Evolutionary conservation across 1,140 invertebrate genomes (phyloP).

Genomic region (Nilaparvata lugens): DNA sequence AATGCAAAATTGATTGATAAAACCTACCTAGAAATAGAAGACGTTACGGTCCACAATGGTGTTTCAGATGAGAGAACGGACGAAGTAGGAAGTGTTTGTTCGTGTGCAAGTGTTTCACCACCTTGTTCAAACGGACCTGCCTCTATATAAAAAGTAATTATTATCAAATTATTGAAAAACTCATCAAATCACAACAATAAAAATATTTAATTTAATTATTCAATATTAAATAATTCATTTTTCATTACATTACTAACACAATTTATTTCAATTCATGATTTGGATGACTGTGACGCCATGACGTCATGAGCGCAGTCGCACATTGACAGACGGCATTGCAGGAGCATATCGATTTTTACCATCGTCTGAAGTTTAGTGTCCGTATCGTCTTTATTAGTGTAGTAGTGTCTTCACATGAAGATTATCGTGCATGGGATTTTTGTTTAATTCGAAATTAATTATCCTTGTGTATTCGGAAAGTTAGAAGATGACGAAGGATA

Average conservation of each 20-base stretch:
- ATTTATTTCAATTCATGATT: too few species aligned
- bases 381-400: constrained; percentile 43
- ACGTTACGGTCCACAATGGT: constrained; percentile 26
- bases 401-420: constrained; percentile 54
- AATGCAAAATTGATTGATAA: constrained; percentile 12
- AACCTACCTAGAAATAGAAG: constrained; percentile 19
- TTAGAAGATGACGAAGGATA: constrained; percentile 91
- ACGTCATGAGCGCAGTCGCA: constrained; percentile 38
- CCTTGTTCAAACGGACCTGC: too few species aligned
- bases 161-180: too few species aligned
- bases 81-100: constrained; percentile 12
- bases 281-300: neutral
- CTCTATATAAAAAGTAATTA: too few species aligned
- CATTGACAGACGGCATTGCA: constrained; percentile 49
- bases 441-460: constrained; percentile 48
- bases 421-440: constrained; percentile 69
- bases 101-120: too few species aligned
- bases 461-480: constrained; percentile 48
- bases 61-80: constrained; percentile 19
- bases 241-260: too few species aligned
- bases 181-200: too few species aligned
- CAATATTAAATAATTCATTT: too few species aligned
- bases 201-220: too few species aligned
- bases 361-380: constrained; percentile 47
- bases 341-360: constrained; percentile 66